Conservation (phyloP, 1,140 invertebrate species). For the Hylyphantes graminicola region DNA sequence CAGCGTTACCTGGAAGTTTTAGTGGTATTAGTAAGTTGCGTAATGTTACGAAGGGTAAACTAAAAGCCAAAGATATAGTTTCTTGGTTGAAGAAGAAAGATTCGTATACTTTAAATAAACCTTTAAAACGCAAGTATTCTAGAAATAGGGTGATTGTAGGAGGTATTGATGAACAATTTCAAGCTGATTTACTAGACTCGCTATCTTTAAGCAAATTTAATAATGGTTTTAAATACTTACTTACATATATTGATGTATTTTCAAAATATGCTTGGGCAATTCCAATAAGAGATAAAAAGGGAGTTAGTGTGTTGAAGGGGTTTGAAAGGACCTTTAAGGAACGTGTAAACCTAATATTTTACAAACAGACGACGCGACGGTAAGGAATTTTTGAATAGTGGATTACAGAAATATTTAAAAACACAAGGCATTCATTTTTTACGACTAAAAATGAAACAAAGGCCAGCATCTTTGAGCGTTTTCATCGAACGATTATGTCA, state of each 20-base stretch:
- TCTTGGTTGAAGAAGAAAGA: conserved; percentile 59
- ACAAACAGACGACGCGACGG: conserved; percentile 46
- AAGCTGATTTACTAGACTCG: conserved; percentile 63
- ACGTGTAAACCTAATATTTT: neutral
- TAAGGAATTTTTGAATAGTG: conserved; percentile 53
- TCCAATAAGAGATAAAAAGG: conserved; percentile 60
- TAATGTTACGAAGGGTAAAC: neutral
- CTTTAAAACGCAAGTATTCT: conserved; percentile 60
- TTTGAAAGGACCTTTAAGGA: conserved; percentile 58
- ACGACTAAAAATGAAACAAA: conserved; percentile 68
- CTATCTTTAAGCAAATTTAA: conserved; percentile 56
- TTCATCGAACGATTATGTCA: conserved; percentile 69
- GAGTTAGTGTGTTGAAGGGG: conserved; percentile 1
- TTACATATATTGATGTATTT: conserved; percentile 64
- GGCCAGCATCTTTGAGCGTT: conserved; percentile 68
- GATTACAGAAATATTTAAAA: conserved; percentile 65
- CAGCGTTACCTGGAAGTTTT: neutral
- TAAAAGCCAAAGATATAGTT: conserved; percentile 47
- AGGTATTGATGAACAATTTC: conserved; percentile 61
- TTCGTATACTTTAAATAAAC: conserved; percentile 62
- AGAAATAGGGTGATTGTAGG: conserved; percentile 28
- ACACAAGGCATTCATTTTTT: conserved; percentile 68
- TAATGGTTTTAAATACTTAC: conserved; percentile 60
- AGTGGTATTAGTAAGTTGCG: neutral
- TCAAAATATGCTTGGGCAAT: conserved; percentile 62